Base-by-base conservation (phyloP, 2,797 vertebrate species). In the Galago senegalensis region DNA sequence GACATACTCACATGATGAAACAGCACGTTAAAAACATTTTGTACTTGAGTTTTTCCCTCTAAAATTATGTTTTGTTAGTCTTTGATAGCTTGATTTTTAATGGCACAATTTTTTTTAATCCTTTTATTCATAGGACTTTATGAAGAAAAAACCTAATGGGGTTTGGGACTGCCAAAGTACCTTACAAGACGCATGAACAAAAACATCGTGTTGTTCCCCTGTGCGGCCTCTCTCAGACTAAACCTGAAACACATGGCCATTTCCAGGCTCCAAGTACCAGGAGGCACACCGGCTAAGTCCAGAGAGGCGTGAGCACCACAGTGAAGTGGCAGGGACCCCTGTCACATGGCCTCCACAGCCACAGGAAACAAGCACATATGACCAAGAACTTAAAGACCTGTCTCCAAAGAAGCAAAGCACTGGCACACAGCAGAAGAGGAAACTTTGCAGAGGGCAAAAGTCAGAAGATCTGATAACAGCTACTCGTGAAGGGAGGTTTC, bases 61-160 rank as follows among this genome's bases (percentile, higher is more conserved):
- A 72, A 79, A 18, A 73, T 23, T n/a, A 88, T 56, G 29, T 82
- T 79, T 69, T 63, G 86, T 82, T 70, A 76, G 43, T 81, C 53
- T 81, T 37, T 77, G n/a, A 81, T 92, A 85, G 2, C 53, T 76
- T 91, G 53, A 34, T 63, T 76, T 89, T 73, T 73, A 81, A 73
- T 18, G 5, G 17, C 40, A 63, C 75, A 27, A 31, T 58, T 37
- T 40, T 88, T 69, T 72, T 27, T 8, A 31, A 77, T n/a, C 27
- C 5, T 37, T 86, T 75, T 85, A 86, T 21, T 75, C 63, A 72
- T 5, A n/a, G 61, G 69, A 46, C 17, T 83, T 92, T 29, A 49
- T n/a, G 12, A 92, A 17, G 18, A 53, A 83, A 61, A 86, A 27
- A 10, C 20, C 56, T 93, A 90, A 79, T 0, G 31, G 34, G 34